A percentile compares a stretch with the other conserved stretches of the same genome.
phyloP scores from a whole-genome alignment of 2,797 vertebrate genomes.

The Argyrosomus regius region DNA sequence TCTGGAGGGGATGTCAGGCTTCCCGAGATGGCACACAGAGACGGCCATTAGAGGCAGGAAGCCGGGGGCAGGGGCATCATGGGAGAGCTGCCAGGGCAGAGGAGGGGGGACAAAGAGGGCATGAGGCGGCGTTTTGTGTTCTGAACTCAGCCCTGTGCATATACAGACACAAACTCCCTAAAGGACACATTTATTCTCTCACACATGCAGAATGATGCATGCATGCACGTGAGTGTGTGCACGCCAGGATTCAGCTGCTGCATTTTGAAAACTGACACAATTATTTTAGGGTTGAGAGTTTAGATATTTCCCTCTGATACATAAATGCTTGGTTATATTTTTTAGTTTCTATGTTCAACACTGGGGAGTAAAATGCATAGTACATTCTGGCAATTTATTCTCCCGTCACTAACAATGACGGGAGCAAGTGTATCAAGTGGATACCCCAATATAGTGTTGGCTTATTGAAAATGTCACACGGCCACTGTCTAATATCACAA shows the following conservation, averaged over 20 bases:
- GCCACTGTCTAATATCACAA: not conserved
- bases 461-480: not conserved
- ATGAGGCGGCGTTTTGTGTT: conserved; percentile 75
- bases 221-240: conserved; percentile 11
- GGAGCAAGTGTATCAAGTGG: not conserved
- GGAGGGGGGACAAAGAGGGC: conserved; percentile 63
- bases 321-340: not conserved
- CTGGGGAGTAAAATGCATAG: no score
- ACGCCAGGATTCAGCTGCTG: conserved; percentile 17
- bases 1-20: conserved; percentile 85
- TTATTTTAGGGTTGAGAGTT: not conserved
- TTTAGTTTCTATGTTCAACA: not conserved
- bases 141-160: conserved; percentile 48
- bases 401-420: not conserved
- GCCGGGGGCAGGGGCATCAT: conserved; percentile 80
- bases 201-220: conserved; percentile 27
- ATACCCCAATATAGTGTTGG: not conserved
- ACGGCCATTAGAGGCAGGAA: conserved; percentile 87
- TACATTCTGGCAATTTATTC: not conserved
- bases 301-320: no score
- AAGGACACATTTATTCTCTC: conserved; percentile 66
- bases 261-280: not conserved
- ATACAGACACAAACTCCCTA: conserved; percentile 57
- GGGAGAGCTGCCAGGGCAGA: conserved; percentile 76
- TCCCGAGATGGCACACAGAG: conserved; percentile 87